phyloP scores from a whole-genome alignment of 2,797 vertebrate species.

The Microhierax caerulescens region DNA sequence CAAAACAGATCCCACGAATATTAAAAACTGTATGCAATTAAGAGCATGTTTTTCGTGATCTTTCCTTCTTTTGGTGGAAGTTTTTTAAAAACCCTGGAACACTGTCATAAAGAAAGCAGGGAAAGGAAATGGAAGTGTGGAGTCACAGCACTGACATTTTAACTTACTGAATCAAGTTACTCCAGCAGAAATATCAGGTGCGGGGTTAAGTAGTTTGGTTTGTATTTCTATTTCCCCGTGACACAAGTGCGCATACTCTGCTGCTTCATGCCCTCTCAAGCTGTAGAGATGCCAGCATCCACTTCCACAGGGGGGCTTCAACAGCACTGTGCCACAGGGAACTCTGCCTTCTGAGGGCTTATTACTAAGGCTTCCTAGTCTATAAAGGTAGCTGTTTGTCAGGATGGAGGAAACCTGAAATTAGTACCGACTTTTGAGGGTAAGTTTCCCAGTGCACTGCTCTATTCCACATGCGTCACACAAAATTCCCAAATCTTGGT shows the following conservation, averaged over 20 bases:
- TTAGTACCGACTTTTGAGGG: neutral
- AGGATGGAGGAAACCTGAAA: neutral
- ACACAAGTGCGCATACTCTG: accelerated
- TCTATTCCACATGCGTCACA: neutral
- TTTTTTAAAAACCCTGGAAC: neutral
- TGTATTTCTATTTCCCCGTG: neutral
- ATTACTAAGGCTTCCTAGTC: neutral
- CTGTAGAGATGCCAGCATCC: neutral
- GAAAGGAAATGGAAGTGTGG: neutral
- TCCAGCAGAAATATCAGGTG: slow-evolving; percentile 1
- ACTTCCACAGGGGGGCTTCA: neutral
- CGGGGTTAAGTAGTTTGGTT: slow-evolving; percentile 7
- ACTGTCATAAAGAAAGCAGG: neutral
- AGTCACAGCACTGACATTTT: slow-evolving; percentile 23
- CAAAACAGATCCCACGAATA: slow-evolving; percentile 64
- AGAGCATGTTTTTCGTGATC: neutral
- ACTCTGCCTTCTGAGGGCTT: neutral
- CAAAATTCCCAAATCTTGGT: neutral
- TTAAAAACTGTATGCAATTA: neutral
- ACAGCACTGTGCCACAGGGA: neutral
- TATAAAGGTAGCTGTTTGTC: neutral
- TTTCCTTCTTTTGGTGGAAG: neutral
- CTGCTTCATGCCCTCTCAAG: neutral
- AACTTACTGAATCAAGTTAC: slow-evolving; percentile 33
- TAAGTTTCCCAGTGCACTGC: neutral